Percentiles rank a stretch among this genome's conserved stretches.
phyloP scores from a whole-genome alignment of 2,888 invertebrate genomes.

The Eudasyphora cyanicolor region DNA sequence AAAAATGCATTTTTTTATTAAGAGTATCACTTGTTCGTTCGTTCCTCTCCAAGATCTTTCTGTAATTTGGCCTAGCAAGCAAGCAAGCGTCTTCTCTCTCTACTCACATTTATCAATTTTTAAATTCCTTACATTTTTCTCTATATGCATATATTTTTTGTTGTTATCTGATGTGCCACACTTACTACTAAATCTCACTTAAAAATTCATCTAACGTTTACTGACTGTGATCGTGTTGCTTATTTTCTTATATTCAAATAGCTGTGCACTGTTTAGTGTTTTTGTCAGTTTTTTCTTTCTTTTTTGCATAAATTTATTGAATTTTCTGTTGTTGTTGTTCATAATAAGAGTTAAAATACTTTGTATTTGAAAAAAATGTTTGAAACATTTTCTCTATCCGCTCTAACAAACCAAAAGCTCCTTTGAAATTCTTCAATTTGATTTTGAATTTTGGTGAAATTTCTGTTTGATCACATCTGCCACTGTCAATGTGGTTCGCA shows the following conservation, averaged over 20 bases:
- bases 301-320: conserved; percentile 1
- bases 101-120: not conserved
- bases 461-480: not conserved
- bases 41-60: not conserved
- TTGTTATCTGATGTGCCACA: not conserved
- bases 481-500: not conserved
- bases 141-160: not conserved
- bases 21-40: not conserved
- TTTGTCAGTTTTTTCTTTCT: not conserved
- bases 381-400: not conserved
- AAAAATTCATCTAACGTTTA: conserved; percentile 17
- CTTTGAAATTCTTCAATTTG: not conserved
- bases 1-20: not conserved
- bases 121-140: not conserved
- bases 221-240: not conserved
- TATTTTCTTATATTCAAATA: not conserved
- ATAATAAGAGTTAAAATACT: conserved; percentile 21
- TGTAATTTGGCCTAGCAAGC: too few relatives aligned
- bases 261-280: conserved; percentile 4
- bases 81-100: not conserved
- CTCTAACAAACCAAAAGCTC: not conserved
- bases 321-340: not conserved
- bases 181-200: not conserved
- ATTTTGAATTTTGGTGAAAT: not conserved
- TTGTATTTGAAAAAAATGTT: not conserved